Conservation (phyloP, 2,113 vertebrate species). For the Apus apus region DNA sequence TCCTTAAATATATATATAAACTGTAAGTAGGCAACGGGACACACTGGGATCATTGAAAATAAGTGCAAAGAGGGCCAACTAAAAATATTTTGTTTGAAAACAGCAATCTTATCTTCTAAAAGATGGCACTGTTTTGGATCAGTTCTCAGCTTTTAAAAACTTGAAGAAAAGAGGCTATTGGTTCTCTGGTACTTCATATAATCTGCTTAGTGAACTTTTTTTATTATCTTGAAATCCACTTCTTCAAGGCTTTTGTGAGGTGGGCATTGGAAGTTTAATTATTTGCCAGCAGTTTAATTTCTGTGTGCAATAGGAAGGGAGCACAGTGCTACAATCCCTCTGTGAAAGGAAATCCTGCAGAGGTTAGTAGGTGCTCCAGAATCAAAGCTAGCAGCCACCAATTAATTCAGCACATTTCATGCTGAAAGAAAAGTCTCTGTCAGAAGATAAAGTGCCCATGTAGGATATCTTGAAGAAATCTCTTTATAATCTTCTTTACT, state of each 20-base stretch:
- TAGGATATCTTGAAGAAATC: neutral
- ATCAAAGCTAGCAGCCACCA: neutral
- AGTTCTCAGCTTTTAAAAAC: neutral
- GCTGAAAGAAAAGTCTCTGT: neutral
- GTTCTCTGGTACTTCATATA: neutral
- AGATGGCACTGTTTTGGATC: neutral
- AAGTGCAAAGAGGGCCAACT: neutral
- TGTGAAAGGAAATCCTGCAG: neutral
- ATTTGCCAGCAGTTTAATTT: neutral
- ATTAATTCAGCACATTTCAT: neutral
- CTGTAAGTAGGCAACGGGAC: neutral
- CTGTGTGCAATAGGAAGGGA: neutral
- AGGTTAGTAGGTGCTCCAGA: neutral
- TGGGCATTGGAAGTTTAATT: neutral
- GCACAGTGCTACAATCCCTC: neutral
- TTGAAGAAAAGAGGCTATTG: neutral
- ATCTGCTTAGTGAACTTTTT: neutral
- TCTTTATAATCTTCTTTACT: neutral
- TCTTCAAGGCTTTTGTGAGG: neutral
- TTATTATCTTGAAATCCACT: neutral
- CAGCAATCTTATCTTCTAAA: neutral
- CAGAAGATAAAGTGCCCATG: neutral
- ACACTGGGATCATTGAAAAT: neutral
- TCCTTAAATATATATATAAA: neutral
- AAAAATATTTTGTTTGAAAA: neutral